phyloP scores from a whole-genome alignment of 2,888 invertebrate species.

The Eupithecia exiguata region DNA sequence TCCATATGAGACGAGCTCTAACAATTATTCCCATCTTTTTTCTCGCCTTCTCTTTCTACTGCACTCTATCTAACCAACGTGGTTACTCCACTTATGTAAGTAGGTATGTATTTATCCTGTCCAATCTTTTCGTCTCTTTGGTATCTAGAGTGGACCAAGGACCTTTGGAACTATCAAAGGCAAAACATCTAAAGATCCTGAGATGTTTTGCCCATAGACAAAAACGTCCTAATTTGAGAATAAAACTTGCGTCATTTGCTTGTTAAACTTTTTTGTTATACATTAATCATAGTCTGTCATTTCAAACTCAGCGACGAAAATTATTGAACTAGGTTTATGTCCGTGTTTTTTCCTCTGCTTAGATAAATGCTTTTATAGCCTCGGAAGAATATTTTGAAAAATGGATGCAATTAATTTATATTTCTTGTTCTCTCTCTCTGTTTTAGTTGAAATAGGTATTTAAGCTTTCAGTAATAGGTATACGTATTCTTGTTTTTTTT shows the following conservation, averaged over 20 bases:
- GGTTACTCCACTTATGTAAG: not conserved
- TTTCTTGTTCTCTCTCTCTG: no score
- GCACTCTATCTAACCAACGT: not conserved
- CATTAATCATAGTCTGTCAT: constrained; percentile 10
- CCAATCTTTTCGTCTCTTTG: not conserved
- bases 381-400: no score
- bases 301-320: constrained; percentile 17
- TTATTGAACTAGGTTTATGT: not conserved
- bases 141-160: not conserved
- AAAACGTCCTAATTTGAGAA: constrained; percentile 6
- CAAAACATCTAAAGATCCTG: no score
- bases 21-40: not conserved
- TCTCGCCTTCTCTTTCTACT: not conserved
- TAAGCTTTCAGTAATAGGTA: no score
- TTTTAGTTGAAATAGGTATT: no score
- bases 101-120: not conserved
- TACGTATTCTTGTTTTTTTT: no score
- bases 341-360: not conserved
- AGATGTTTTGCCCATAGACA: constrained; percentile 5
- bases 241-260: constrained; percentile 14
- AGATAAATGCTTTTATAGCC: not conserved
- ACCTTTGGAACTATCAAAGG: not conserved
- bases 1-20: not conserved
- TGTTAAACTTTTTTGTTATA: constrained; percentile 9
- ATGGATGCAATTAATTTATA: no score